phyloP scores from a whole-genome alignment of 2,888 invertebrate genomes.

The Homarus gammarus region DNA sequence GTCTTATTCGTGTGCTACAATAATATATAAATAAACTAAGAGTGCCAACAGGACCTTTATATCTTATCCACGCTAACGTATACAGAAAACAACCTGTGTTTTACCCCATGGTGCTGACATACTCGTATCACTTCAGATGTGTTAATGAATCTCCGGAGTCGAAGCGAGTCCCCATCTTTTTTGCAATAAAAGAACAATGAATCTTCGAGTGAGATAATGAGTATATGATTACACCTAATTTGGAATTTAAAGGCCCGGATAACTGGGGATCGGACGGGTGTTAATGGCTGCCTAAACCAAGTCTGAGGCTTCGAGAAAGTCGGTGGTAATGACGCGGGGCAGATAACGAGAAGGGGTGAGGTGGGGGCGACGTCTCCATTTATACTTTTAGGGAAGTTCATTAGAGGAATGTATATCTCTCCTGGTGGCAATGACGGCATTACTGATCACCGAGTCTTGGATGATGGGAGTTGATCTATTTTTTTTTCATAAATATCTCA shows the following conservation, averaged over 20 bases:
- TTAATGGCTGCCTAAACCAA: background rate
- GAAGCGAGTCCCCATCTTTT: background rate
- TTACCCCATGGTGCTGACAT: too few species aligned
- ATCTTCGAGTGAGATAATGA: constrained; percentile 11
- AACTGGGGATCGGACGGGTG: background rate
- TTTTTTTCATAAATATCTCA: too few species aligned
- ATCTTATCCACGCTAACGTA: too few species aligned
- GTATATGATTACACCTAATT: constrained; percentile 27
- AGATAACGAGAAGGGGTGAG: background rate
- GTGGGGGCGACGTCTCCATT: background rate
- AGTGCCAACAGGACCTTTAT: too few species aligned
- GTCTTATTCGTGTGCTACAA: too few species aligned
- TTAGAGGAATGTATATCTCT: too few species aligned
- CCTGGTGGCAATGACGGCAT: too few species aligned
- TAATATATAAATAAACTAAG: too few species aligned
- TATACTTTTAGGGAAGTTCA: too few species aligned
- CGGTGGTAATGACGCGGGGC: constrained; percentile 14
- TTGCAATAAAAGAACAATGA: background rate
- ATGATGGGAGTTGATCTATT: too few species aligned
- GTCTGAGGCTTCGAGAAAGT: background rate
- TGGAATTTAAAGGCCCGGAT: constrained; percentile 20
- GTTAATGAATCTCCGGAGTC: background rate
- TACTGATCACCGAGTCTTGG: too few species aligned
- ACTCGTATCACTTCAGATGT: background rate
- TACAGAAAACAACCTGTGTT: too few species aligned